A percentile compares a stretch with the other conserved stretches of the same genome.
Conservation (phyloP, 2,113 vertebrate genomes). For the Marcusenius ussheri region DNA sequence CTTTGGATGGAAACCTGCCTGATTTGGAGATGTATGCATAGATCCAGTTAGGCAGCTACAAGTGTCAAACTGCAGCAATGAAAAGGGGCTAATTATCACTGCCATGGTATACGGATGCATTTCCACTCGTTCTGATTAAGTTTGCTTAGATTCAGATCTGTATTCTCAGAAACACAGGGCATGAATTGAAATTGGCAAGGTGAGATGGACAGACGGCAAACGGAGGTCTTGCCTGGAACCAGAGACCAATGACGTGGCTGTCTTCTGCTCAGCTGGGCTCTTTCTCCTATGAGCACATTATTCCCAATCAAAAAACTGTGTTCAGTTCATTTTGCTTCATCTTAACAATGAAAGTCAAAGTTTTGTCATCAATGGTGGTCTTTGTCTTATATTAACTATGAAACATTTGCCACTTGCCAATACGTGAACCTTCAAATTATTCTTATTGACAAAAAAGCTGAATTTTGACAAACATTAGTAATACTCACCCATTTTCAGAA, state of each 20-base stretch:
- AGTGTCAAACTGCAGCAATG: background rate
- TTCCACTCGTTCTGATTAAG: background rate
- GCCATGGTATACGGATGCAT: background rate
- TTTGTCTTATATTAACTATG: background rate
- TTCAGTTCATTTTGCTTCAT: background rate
- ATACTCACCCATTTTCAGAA: background rate
- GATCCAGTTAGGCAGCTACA: background rate
- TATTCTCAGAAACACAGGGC: background rate
- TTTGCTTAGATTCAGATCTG: background rate
- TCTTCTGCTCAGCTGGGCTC: background rate
- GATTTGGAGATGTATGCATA: background rate
- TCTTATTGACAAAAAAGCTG: background rate
- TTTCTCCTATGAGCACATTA: background rate
- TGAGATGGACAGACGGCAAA: background rate
- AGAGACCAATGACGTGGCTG: background rate
- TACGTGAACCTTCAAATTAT: background rate
- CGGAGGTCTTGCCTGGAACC: background rate
- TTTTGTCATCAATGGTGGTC: background rate
- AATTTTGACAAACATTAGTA: background rate
- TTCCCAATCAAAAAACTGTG: background rate
- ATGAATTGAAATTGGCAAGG: background rate
- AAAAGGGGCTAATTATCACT: background rate
- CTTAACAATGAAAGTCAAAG: background rate
- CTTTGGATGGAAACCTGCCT: background rate
- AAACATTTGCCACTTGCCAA: background rate